Base-by-base conservation (phyloP, 53 echinoderm and acorn worm species). In the Zoroaster sp. region DNA sequence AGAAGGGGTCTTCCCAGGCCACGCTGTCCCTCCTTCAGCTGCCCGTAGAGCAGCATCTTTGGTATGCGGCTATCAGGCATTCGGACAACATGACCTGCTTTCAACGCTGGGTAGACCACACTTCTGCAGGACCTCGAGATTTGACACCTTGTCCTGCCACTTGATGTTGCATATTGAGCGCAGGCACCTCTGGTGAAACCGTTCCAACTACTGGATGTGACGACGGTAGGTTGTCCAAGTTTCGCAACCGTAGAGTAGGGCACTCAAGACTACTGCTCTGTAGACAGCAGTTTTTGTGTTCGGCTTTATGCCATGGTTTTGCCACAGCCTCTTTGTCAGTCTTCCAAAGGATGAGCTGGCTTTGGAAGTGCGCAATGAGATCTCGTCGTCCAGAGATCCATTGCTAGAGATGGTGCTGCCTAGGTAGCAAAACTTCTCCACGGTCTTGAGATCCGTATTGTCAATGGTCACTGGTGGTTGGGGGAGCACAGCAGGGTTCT, bases 61-160 rank as follows among this genome's bases (percentile, higher is more conserved):
- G 81, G 81, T 18, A 65, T 81, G 18, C 59, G 28, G 65, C 34
- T 20, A 39, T 81, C 65, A 4, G 33, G 38, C 81, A 81, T 81
- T 8, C 39, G 81, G 39, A 81, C 40, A 39, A 81, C 35, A 51
- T 63, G 18, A 32, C 40, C 81, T 81, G 81, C 87, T 75, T 47
- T 87, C 59, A 20, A 87, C 75, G 59, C 55, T 87, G 52, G 75
- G 53, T 53, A 87, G 55, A 38, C 87, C 73, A 28, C 87, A 88
- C 89, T 80, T 80, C 18, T 70, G 71, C 47, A 80, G 89, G 33
- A 80, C 89, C 45, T 89, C 47, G 80, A 46, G 70, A 80, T 89
- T 89, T 3, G 89, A 89, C 49, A 89, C 80, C 46, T 80, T 80
- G 88, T 77, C 88, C 78, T n/a, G n/a, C n/a, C n/a, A n/a, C n/a